Conservation (phyloP, 1,140 invertebrate genomes). For the Bombyx mori region DNA sequence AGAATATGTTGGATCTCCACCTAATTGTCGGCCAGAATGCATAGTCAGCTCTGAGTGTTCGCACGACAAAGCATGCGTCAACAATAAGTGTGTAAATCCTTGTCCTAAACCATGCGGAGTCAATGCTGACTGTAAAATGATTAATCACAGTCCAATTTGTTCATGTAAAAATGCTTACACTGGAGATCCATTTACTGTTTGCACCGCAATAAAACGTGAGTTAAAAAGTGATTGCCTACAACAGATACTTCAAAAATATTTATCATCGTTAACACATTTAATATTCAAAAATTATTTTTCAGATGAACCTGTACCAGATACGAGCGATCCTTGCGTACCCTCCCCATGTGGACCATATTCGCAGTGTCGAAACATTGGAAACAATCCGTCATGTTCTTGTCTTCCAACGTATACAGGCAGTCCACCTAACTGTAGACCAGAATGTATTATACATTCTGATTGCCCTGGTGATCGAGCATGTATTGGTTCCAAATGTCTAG, state of each 20-base stretch:
- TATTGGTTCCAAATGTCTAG: conserved; percentile 77
- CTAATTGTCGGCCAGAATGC: conserved; percentile 75
- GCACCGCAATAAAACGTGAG: conserved; percentile 72
- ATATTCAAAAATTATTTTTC: conserved; percentile 39
- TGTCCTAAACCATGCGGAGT: conserved; percentile 75
- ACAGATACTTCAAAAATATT: conserved; percentile 38
- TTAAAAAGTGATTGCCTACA: conserved; percentile 10
- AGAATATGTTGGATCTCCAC: conserved; percentile 74
- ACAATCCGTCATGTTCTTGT: conserved; percentile 77
- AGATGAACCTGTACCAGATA: conserved; percentile 38
- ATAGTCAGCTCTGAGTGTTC: conserved; percentile 75
- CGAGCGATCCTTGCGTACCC: conserved; percentile 74
- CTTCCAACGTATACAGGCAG: conserved; percentile 75
- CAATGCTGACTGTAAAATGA: conserved; percentile 75
- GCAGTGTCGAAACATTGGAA: conserved; percentile 75
- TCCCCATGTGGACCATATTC: conserved; percentile 81
- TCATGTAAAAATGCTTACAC: conserved; percentile 74
- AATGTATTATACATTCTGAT: conserved; percentile 78
- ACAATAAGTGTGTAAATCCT: conserved; percentile 75
- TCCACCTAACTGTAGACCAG: conserved; percentile 79
- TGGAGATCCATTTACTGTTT: conserved; percentile 77
- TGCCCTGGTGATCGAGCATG: conserved; percentile 76
- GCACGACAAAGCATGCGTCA: conserved; percentile 74
- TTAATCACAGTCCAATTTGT: conserved; percentile 79
- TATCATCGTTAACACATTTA: background rate